Evolutionary conservation across 1,140 invertebrate species (phyloP).

Genomic region (Belonocnema kinseyi): DNA sequence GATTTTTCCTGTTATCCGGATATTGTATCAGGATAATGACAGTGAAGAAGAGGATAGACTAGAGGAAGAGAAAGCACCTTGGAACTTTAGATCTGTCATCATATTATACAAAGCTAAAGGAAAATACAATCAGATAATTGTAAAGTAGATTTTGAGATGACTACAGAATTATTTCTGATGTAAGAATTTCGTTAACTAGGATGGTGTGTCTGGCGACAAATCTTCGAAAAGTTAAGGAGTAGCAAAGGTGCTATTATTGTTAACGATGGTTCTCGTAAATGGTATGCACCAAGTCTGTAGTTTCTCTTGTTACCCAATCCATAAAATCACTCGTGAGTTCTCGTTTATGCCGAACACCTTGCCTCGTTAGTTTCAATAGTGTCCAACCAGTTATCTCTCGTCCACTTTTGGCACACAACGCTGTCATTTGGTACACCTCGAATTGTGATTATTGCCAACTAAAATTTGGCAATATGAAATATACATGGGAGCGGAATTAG

Average conservation of each 20-base stretch:
- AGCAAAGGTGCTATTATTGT: slow-evolving; percentile 43
- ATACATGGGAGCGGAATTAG: too few species aligned
- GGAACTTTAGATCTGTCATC: background rate
- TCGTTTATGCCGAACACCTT: slow-evolving; percentile 50
- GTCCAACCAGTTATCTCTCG: background rate
- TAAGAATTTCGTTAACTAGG: slow-evolving; percentile 19
- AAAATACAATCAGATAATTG: too few species aligned
- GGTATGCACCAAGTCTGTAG: slow-evolving; percentile 40
- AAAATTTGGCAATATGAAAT: background rate
- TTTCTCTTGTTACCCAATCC: slow-evolving; percentile 47
- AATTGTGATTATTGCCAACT: slow-evolving; percentile 1
- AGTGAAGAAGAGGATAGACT: background rate
- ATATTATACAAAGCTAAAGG: too few species aligned
- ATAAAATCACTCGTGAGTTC: slow-evolving; percentile 49
- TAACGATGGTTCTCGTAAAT: slow-evolving; percentile 50
- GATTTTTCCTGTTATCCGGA: background rate
- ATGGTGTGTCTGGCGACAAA: background rate
- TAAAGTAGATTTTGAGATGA: background rate
- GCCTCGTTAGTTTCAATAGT: slow-evolving; percentile 51
- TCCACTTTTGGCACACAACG: slow-evolving; percentile 3
- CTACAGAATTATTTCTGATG: background rate
- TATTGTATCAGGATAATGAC: slow-evolving; percentile 7
- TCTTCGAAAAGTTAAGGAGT: slow-evolving; percentile 27
- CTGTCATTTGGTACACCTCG: background rate
- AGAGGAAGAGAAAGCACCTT: background rate